These are phyloP conservation scores for Phenacoccus solenopsis DNA, from an alignment of 1,140 invertebrate species.

Conservation along the genomic window DNA sequence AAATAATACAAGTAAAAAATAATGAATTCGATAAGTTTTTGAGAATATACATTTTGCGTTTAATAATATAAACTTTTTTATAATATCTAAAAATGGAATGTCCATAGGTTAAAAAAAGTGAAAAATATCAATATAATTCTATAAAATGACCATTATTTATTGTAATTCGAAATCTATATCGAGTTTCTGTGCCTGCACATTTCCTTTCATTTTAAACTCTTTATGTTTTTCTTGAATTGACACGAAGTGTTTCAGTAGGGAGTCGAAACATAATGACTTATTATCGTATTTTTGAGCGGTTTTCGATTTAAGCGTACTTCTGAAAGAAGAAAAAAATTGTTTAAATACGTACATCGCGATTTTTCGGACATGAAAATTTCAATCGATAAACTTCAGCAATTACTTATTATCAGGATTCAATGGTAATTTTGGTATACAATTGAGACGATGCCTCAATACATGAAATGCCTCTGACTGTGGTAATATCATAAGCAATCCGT, in stretches of 20 bases:
- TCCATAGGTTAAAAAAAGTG: neutral
- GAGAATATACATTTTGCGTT: neutral
- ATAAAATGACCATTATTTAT: neutral
- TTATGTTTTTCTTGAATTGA: constrained; percentile 21
- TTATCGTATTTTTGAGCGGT: neutral
- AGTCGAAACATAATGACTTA: constrained; percentile 5
- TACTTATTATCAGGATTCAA: neutral
- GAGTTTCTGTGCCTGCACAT: neutral
- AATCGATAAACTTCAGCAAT: neutral
- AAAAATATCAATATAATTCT: neutral
- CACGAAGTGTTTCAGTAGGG: constrained; percentile 19
- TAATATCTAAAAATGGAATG: too few species aligned
- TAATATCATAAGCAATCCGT: constrained; percentile 92
- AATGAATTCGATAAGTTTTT: neutral
- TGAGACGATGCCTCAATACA: constrained; percentile 68
- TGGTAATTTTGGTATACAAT: constrained; percentile 64
- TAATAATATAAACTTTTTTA: too few species aligned
- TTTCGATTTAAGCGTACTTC: neutral
- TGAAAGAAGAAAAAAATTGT: neutral
- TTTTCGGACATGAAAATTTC: neutral
- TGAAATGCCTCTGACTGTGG: constrained; percentile 95
- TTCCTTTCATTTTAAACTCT: neutral
- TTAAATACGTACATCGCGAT: neutral
- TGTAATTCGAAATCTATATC: neutral
- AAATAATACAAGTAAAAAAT: neutral